These are phyloP conservation scores for Thoracochromis brauschi DNA, from an alignment of 2,113 vertebrate genomes.

Conservation along the genomic window DNA sequence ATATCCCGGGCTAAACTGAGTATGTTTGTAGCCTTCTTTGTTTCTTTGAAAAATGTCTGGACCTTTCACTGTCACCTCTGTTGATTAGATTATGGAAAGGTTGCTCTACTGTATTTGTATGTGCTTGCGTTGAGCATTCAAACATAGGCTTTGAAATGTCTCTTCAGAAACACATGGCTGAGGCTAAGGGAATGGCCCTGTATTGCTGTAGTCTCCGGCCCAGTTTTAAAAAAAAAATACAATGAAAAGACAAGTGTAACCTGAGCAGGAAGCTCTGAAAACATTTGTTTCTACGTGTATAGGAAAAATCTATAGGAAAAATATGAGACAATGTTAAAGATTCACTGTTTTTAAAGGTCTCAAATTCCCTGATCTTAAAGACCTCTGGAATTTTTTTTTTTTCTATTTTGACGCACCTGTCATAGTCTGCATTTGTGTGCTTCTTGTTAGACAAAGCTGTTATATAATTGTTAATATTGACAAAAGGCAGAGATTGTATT, in stretches of 20 bases:
- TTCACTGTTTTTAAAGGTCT: not conserved
- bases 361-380: not conserved
- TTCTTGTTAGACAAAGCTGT: conserved; percentile 14
- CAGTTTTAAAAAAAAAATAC: not conserved
- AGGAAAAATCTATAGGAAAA: not conserved
- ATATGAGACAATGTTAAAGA: not conserved
- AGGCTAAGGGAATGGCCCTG: not conserved
- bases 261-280: not conserved
- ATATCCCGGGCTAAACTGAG: not conserved
- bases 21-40: not conserved
- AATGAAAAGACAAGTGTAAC: conserved; percentile 43
- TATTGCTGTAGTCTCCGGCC: not conserved
- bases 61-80: not conserved
- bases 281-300: not conserved
- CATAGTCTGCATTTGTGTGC: conserved; percentile 25
- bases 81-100: not conserved
- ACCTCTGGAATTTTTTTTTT: not conserved
- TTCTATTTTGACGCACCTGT: not conserved
- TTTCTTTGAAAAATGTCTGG: not conserved
- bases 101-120: not conserved
- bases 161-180: not conserved
- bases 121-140: not conserved
- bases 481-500: conserved; percentile 72
- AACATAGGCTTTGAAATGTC: not conserved
- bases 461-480: conserved; percentile 41